Evolutionary conservation across 2,888 invertebrate genomes (phyloP), one percentile per base, ranked within the genome.

Genomic region (Lutraria lutraria): DNA sequence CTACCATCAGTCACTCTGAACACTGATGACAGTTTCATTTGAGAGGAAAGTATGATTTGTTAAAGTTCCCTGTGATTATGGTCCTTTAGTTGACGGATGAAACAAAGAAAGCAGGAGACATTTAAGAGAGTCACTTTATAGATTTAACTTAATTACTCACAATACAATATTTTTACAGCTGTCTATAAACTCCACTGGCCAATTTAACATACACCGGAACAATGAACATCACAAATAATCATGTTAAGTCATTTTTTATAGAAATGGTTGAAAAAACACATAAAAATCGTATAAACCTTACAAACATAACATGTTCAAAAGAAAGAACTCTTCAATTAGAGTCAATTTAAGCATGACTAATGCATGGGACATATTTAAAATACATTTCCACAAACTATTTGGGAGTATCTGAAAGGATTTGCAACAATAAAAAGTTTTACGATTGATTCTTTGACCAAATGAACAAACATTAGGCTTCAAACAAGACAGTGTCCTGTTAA

Each of bases 11-110:
- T 76, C 76, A 76, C 19, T 4, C 31, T 34, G 76, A 31, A 34
- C 76, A 76, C 31, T 76, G 76, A 34, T 60, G 85, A 80, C 85
- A 85, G 80, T 25, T 85, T 80, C 80, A 85, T 85, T 85, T 53
- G 19, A 31, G 53, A 84, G 53, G 19, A 68, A 84, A 80, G 76
- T 84, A 52, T 72, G 54, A 21, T 84, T 25, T 52, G 52, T 52
- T 16, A 52, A 13, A 4, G n/a, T 52, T 53, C 52, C 21, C 84
- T 84, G 53, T 84, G 54, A 84, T 84, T 84, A 84, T 12, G 68
- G 54, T 54, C 29, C 21, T 68, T 53, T n/a, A n/a, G 52, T 84
- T 84, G 68, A 84, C 53, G 54, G 84, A 84, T 84, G 29, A 84
- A 84, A 84, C 84, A 84, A 84, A 76, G 76, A 76, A 52, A 13